Evolutionary conservation across 2,797 vertebrate species (phyloP).

Genomic region (Perodicticus potto): DNA sequence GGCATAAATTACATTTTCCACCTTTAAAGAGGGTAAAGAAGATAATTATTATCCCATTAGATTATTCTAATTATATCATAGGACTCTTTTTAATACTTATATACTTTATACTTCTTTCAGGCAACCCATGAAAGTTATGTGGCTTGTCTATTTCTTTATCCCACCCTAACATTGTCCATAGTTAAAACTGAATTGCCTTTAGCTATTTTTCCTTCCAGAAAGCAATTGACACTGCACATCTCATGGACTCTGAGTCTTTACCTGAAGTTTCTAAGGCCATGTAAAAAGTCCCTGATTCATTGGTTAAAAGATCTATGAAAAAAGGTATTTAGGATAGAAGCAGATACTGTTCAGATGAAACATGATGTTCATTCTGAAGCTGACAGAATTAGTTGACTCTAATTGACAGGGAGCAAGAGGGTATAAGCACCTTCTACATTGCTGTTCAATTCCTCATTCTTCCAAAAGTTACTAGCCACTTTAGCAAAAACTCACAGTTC

Average conservation of each 20-base stretch:
- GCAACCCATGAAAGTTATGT: not conserved
- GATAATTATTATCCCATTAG: not conserved
- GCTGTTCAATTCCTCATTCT: not conserved
- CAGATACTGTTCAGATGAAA: not conserved
- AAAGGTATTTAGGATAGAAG: not conserved
- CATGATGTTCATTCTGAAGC: not conserved
- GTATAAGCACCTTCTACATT: not conserved
- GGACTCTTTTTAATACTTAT: not conserved
- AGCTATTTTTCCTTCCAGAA: not conserved
- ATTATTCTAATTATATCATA: not conserved
- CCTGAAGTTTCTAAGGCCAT: not conserved
- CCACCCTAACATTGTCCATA: fast-evolving
- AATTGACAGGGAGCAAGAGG: not conserved
- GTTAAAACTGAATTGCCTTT: not conserved
- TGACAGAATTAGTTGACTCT: no score
- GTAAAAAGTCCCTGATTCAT: not conserved
- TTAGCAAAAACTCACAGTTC: not conserved
- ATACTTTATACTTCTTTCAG: no score
- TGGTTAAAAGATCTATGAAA: not conserved
- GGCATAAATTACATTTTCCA: not conserved
- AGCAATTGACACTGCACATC: not conserved
- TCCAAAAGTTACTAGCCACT: not conserved
- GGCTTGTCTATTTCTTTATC: not conserved
- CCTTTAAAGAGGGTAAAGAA: not conserved
- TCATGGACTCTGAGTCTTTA: not conserved